Percentiles rank a stretch among this genome's conserved stretches.
Conservation (phyloP, 2,113 vertebrate species). For the Macroglossus sobrinus region DNA sequence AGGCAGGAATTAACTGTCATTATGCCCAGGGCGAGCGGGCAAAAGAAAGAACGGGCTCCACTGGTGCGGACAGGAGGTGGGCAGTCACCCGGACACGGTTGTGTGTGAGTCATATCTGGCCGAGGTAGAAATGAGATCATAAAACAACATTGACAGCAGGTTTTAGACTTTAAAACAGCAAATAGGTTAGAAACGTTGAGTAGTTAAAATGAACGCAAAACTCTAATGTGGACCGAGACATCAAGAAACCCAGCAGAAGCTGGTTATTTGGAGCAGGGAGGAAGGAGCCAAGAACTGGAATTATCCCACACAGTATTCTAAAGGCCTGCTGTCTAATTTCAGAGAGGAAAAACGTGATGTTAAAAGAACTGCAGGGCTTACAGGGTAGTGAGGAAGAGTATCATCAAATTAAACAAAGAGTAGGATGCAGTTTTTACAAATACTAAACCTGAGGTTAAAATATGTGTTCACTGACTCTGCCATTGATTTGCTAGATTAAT, state of each 20-base stretch:
- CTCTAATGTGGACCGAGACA: not conserved
- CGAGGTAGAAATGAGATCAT: slow-evolving; percentile 13
- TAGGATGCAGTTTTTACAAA: not conserved
- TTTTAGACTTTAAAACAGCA: not conserved
- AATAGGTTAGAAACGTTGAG: not conserved
- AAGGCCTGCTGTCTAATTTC: not conserved
- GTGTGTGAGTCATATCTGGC: slow-evolving; percentile 8
- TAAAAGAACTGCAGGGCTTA: not conserved
- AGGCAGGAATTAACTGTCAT: not conserved
- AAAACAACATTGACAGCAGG: not conserved
- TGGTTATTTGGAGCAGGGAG: not conserved
- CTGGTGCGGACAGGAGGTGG: not conserved
- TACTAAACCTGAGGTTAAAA: not conserved
- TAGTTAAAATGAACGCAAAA: not conserved
- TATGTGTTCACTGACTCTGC: not conserved
- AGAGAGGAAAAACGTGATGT: not conserved
- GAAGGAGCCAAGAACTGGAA: not conserved
- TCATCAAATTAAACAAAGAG: not conserved
- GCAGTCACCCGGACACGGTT: not conserved
- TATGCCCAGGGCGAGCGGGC: not conserved
- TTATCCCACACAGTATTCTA: not conserved
- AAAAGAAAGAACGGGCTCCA: not conserved
- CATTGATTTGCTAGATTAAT: not conserved
- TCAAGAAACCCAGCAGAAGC: not conserved
- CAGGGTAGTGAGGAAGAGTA: not conserved